Evolutionary conservation across 2,113 vertebrate genomes (phyloP).

Genomic region (Lophotis ruficrista): DNA sequence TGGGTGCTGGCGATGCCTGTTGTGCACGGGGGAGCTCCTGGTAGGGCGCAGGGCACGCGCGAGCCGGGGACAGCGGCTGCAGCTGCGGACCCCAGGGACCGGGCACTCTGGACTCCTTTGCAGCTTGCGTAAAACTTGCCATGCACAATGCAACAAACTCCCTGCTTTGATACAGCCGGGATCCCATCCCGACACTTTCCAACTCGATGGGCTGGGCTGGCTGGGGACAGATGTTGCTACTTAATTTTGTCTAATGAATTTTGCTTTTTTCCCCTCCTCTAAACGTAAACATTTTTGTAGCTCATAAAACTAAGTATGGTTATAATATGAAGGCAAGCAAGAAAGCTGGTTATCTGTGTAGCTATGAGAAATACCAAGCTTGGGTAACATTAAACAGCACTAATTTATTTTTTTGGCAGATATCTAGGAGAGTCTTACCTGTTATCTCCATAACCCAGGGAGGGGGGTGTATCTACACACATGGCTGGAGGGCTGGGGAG

Average conservation of each 20-base stretch:
- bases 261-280: background rate
- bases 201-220: background rate
- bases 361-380: background rate
- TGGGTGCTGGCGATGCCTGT: background rate
- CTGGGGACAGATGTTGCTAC: background rate
- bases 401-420: background rate
- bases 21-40: background rate
- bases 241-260: background rate
- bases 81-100: background rate
- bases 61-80: background rate
- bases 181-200: background rate
- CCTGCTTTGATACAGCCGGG: accelerated
- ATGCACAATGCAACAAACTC: background rate
- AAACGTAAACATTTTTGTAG: background rate
- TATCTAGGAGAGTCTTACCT: background rate
- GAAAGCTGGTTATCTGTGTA: background rate
- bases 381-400: background rate
- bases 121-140: background rate
- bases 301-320: background rate
- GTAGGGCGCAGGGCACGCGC: background rate
- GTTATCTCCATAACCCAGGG: background rate
- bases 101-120: background rate
- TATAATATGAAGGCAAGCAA: background rate
- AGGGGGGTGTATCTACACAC: background rate
- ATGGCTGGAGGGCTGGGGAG: background rate